Conservation (phyloP, 2,797 vertebrate genomes). For the Oceanodroma leucorhoa region DNA sequence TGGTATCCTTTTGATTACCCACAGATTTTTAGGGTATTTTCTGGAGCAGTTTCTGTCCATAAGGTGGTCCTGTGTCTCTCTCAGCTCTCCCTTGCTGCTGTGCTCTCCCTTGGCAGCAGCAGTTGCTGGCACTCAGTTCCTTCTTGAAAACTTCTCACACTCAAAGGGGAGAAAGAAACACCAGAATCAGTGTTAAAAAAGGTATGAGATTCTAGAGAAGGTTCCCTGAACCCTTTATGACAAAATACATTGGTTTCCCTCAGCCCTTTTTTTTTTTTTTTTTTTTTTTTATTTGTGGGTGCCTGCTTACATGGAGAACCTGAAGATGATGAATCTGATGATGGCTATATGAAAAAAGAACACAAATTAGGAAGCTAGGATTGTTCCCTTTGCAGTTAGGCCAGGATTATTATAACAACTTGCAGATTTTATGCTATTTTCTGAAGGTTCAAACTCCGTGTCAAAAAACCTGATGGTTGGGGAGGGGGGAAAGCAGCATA, state of each 20-base stretch:
- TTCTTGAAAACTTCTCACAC: background rate
- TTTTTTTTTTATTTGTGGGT: background rate
- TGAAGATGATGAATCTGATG: background rate
- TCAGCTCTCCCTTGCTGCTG: background rate
- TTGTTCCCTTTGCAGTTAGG: background rate
- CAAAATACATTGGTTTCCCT: background rate
- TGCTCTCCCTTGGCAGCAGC: background rate
- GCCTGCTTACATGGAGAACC: background rate
- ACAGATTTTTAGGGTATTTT: accelerated
- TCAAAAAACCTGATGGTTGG: background rate
- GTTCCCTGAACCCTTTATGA: background rate
- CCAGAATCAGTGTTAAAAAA: background rate
- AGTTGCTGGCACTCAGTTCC: background rate
- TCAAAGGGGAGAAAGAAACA: background rate
- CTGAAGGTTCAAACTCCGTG: background rate
- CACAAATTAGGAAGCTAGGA: background rate
- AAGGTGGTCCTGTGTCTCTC: background rate
- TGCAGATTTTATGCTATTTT: background rate
- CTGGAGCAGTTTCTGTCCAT: background rate
- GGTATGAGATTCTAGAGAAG: background rate
- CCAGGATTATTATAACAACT: background rate
- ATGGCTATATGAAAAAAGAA: background rate
- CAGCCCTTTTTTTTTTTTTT: too few species aligned
- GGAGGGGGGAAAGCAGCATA: background rate
- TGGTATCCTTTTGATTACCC: background rate